A percentile compares a stretch with the other conserved stretches of the same genome.
Conservation (phyloP, 2,888 invertebrate genomes). For the Tholera decimalis region DNA sequence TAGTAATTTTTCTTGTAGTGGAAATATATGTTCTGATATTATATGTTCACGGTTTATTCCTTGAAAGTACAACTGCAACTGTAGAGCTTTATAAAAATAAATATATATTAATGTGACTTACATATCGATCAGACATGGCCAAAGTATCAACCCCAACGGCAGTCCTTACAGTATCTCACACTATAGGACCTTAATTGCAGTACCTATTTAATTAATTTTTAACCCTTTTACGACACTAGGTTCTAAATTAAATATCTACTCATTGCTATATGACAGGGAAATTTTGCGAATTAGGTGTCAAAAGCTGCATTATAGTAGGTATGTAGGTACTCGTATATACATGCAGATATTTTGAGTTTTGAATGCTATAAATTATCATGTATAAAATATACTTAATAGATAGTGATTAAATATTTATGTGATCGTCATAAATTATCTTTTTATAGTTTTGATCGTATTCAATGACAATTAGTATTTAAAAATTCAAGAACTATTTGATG, state of each 20-base stretch:
- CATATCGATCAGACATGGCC: not conserved
- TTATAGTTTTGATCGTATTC: too few species aligned
- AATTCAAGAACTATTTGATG: too few species aligned
- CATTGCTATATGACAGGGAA: too few species aligned
- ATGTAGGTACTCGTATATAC: not conserved
- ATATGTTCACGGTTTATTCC: too few species aligned
- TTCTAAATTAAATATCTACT: not conserved
- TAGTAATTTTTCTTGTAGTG: not conserved
- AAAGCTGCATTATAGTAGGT: not conserved
- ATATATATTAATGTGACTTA: not conserved
- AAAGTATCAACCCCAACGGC: not conserved
- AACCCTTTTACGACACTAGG: rapidly evolving
- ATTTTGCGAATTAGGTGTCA: too few species aligned
- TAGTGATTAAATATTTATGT: not conserved
- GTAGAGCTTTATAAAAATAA: too few species aligned
- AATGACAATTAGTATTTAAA: too few species aligned
- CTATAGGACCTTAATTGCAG: not conserved
- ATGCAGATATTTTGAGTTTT: not conserved
- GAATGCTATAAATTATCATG: slow-evolving; percentile 1
- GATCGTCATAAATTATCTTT: too few species aligned
- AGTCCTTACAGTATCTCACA: not conserved
- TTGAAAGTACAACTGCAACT: too few species aligned
- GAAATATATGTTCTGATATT: too few species aligned
- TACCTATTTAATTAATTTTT: not conserved
- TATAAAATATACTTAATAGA: not conserved